A percentile compares a stretch with the other conserved stretches of the same genome.
phyloP scores from a whole-genome alignment of 37 sponge, comb jelly and placozoan genomes.

The Cladorhizidae sp. region DNA sequence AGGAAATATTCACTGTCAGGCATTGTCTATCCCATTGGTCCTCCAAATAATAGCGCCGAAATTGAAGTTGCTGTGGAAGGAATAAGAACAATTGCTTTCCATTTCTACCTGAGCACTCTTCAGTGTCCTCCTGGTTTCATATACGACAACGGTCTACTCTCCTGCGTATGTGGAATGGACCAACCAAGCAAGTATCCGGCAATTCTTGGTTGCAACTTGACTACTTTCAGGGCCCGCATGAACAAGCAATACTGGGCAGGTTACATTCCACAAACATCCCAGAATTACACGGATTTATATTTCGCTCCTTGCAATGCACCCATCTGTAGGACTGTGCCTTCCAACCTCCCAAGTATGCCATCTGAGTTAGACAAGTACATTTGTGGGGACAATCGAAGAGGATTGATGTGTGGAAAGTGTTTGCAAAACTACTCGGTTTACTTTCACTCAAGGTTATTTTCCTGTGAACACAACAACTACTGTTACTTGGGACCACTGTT shows the following conservation, averaged over 20 bases:
- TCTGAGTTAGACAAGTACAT: not conserved
- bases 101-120: not conserved
- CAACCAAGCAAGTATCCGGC: too few species aligned
- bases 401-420: conserved; percentile 49
- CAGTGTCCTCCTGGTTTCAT: not conserved
- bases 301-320: not conserved
- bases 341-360: too few species aligned
- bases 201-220: not conserved
- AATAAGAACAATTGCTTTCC: not conserved
- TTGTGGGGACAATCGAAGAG: conserved; percentile 24
- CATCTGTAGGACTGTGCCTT: too few species aligned
- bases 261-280: not conserved
- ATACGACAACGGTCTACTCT: not conserved
- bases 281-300: not conserved
- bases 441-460: conserved; percentile 41
- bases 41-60: too few species aligned
- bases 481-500: conserved; percentile 29
- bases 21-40: too few species aligned
- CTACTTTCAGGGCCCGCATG: not conserved
- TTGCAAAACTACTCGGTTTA: conserved; percentile 3
- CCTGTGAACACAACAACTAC: not conserved
- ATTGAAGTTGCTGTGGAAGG: not conserved
- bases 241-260: not conserved
- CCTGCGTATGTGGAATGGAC: not conserved
- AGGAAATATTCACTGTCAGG: too few species aligned